Percentiles rank a stretch among this genome's conserved stretches.
phyloP scores from a whole-genome alignment of 2,797 vertebrate species.

The Anguilla obscura region DNA sequence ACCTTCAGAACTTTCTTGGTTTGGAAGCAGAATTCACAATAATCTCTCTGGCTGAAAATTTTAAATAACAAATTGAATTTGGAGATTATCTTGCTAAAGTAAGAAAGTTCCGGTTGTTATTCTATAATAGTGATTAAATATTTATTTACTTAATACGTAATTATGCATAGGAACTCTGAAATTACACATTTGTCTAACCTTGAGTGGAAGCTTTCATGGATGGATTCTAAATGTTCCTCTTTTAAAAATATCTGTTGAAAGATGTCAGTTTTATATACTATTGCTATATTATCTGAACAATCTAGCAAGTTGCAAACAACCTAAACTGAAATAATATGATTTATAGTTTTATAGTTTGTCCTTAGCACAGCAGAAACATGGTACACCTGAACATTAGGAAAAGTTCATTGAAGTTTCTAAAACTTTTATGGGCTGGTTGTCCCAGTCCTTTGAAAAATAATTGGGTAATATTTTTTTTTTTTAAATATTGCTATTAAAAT shows the following conservation, averaged over 20 bases:
- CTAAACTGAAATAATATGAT: background rate
- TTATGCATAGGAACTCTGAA: background rate
- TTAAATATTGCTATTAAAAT: background rate
- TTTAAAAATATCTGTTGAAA: background rate
- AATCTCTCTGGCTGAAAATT: background rate
- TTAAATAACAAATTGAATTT: background rate
- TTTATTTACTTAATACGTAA: background rate
- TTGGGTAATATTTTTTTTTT: background rate
- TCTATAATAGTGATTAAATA: background rate
- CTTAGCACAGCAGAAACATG: background rate
- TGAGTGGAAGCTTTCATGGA: background rate
- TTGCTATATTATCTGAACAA: background rate
- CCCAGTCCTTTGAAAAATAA: conserved; percentile 10
- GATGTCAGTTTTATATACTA: background rate
- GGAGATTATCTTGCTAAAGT: background rate
- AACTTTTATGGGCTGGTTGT: background rate
- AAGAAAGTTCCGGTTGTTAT: background rate
- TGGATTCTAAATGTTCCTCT: background rate
- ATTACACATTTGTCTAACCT: background rate
- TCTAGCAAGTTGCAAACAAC: background rate
- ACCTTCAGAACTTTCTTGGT: background rate
- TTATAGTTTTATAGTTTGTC: background rate
- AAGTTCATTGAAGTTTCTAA: background rate
- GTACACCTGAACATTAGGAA: background rate
- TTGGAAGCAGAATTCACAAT: background rate